Evolutionary conservation across 1,140 invertebrate genomes (phyloP).

Genomic region (Bombus turneri): DNA sequence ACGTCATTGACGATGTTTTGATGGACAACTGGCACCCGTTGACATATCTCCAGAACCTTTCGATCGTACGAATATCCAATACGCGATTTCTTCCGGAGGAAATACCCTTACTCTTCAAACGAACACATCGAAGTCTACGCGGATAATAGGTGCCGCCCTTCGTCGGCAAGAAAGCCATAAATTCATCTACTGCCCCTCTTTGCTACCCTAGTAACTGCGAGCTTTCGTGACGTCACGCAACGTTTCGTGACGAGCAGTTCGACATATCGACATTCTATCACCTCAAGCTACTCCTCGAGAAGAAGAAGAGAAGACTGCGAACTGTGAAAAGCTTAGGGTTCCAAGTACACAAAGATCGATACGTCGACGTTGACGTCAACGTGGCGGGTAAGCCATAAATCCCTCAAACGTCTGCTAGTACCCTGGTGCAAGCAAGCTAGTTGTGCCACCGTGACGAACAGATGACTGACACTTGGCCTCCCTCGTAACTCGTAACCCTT

Average conservation of each 20-base stretch:
- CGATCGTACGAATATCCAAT: constrained; percentile 12
- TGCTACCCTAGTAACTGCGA: constrained; percentile 77
- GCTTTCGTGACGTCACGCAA: constrained; percentile 77
- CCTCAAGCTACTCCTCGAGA: background rate
- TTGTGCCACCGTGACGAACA: constrained; percentile 82
- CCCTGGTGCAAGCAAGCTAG: constrained; percentile 79
- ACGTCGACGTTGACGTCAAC: constrained; percentile 42
- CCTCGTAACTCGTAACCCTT: background rate
- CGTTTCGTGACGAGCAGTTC: constrained; percentile 55
- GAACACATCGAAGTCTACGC: background rate
- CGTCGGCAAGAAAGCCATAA: constrained; percentile 62
- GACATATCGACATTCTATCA: constrained; percentile 44
- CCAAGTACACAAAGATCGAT: constrained; percentile 10
- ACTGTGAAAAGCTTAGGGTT: background rate
- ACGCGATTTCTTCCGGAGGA: constrained; percentile 18
- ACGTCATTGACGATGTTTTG: constrained; percentile 82
- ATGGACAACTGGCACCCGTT: constrained; percentile 76
- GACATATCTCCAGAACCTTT: constrained; percentile 20
- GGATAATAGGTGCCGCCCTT: constrained; percentile 53
- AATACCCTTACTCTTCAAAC: constrained; percentile 36
- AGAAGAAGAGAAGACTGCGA: background rate
- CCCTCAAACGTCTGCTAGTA: constrained; percentile 81
- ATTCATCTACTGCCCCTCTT: constrained; percentile 74
- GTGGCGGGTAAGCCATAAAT: constrained; percentile 76
- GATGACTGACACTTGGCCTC: constrained; percentile 78